Conservation (phyloP, 2,888 invertebrate genomes). For the Melinaea marsaeus region DNA sequence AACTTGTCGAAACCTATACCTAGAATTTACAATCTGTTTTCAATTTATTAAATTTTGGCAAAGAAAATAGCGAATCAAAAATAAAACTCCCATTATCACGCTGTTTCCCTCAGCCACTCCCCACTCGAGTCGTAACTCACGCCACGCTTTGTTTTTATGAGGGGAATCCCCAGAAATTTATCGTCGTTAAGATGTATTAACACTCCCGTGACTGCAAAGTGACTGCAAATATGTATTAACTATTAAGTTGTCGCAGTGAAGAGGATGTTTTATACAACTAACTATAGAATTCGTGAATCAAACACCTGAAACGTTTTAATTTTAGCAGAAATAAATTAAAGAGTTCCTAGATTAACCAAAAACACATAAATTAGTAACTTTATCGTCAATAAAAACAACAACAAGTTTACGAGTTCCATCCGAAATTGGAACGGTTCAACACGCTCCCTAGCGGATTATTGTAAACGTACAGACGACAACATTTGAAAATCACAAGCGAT, state of each 20-base stretch:
- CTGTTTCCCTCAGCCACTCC: constrained; percentile 31
- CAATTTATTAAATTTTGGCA: no score
- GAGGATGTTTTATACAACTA: background rate
- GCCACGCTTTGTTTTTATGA: constrained; percentile 40
- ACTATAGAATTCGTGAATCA: background rate
- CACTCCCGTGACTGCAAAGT: no score
- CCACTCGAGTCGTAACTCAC: constrained; percentile 49
- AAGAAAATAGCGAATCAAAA: constrained; percentile 1
- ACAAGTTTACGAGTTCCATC: constrained; percentile 22
- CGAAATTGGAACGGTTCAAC: constrained; percentile 22
- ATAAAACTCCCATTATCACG: constrained; percentile 26
- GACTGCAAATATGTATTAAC: no score
- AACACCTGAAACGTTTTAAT: constrained; percentile 11
- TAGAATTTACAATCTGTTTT: no score
- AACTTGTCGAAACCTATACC: no score
- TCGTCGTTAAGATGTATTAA: no score
- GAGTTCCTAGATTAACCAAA: constrained; percentile 16
- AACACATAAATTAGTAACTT: constrained; percentile 25
- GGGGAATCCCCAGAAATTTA: constrained; percentile 44
- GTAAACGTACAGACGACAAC: background rate
- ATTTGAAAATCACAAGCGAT: background rate
- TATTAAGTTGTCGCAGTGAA: no score
- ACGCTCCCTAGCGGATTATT: constrained; percentile 16
- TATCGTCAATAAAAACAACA: constrained; percentile 23
- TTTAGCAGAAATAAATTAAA: constrained; percentile 21